Conservation (phyloP, 2,888 invertebrate genomes). For the Dolomedes plantarius region DNA sequence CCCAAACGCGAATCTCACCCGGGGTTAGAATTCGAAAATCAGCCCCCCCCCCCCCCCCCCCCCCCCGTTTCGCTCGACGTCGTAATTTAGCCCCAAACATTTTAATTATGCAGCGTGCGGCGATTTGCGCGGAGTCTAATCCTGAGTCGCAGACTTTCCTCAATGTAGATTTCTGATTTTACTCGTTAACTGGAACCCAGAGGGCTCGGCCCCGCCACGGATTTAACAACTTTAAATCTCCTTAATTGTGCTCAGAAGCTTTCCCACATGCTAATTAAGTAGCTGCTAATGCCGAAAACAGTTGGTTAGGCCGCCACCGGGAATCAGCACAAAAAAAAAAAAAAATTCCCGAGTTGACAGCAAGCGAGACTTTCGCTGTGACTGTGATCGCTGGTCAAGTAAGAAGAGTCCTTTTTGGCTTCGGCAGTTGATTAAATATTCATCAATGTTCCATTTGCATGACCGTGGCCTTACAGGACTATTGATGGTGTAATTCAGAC, state of each 20-base stretch:
- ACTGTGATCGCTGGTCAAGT: too few relatives aligned
- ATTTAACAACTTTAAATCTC: constrained; percentile 49
- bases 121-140: constrained; percentile 8
- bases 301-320: not conserved
- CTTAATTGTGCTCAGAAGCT: constrained; percentile 28
- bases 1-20: not conserved
- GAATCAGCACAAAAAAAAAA: not conserved
- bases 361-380: too few relatives aligned
- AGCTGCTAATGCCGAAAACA: not conserved
- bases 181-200: constrained; percentile 36
- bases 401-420: too few relatives aligned
- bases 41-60: too few relatives aligned
- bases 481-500: too few relatives aligned
- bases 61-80: too few relatives aligned
- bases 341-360: too few relatives aligned
- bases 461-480: too few relatives aligned
- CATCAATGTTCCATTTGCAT: too few relatives aligned
- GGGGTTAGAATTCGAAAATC: constrained; percentile 8
- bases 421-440: too few relatives aligned
- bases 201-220: constrained; percentile 9
- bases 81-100: constrained; percentile 1
- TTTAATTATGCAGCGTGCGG: constrained; percentile 34
- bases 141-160: constrained; percentile 14
- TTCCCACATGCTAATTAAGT: not conserved
- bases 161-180: constrained; percentile 37